These are phyloP conservation scores for Euphysa ruthae DNA, from an alignment of 30 jellyfish, hydroid and myxozoan genomes.

Conservation along the genomic window DNA sequence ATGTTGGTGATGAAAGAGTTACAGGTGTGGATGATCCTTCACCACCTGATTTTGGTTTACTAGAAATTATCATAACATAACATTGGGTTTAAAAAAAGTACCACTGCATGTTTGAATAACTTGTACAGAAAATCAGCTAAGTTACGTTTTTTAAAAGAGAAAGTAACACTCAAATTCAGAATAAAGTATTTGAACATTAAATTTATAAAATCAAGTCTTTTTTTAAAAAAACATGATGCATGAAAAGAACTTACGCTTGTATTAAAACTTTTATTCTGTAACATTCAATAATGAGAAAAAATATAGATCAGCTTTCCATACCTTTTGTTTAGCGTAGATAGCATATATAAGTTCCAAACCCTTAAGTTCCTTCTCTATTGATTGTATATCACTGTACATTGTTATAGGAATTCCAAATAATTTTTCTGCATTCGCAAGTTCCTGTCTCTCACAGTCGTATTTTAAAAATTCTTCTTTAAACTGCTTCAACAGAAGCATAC, in stretches of 20 bases:
- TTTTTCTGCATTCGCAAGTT: slow-evolving; percentile 77
- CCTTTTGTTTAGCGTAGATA: slow-evolving; percentile 73
- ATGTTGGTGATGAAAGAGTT: no score
- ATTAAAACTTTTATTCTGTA: not conserved
- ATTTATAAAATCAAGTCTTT: no score
- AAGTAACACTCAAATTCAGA: no score
- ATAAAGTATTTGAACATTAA: no score
- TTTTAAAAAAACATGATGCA: not conserved
- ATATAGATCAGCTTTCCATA: not conserved
- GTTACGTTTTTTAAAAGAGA: no score
- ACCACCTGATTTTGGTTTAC: no score
- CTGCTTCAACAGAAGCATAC: slow-evolving; percentile 42
- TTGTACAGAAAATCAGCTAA: no score
- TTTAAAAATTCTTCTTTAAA: slow-evolving; percentile 55
- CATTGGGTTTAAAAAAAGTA: no score
- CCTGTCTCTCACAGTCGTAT: slow-evolving; percentile 71
- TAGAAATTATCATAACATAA: no score
- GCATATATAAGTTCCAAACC: slow-evolving; percentile 61
- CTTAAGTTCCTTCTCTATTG: slow-evolving; percentile 65
- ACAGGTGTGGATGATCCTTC: no score
- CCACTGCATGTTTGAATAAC: no score
- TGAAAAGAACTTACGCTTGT: not conserved
- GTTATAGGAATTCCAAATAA: slow-evolving; percentile 76
- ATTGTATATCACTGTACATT: slow-evolving; percentile 71
- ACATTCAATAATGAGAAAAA: no score